Base-by-base conservation (phyloP, 1,140 invertebrate genomes). In the Temnothorax nylanderi region DNA sequence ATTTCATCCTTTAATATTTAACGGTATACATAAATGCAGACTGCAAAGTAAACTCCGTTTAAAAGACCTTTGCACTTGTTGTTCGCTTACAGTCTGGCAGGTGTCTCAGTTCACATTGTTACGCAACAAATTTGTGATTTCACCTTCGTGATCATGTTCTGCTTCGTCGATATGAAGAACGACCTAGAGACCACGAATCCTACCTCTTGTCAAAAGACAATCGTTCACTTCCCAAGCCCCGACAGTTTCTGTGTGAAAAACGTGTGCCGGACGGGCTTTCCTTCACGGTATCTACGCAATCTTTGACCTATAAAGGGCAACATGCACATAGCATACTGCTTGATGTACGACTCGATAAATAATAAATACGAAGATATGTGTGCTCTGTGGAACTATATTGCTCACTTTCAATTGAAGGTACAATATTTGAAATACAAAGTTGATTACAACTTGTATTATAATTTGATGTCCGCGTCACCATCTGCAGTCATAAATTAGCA, bases 161-260 rank as follows among this genome's bases (percentile, higher is more conserved):
- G 65, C 69, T 90, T 84, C 37, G 37, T 41, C 65, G 72, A 92
- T 90, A 90, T 90, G 87, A 80, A 49, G 67, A 74, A 80, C 91
- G 93, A 93, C 93, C 92, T 89, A 88, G 72, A 94, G 93, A 94
- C 92, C 89, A 93, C 91, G 71, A 93, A 91, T 90, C 37, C 47
- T 47, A 49, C 26, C 49, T 75, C 37, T 88, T 44, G 76, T 81
- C 78, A 80, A 86, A 78, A 71, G 82, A 87, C 58, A 62, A 85
- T 81, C 56, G 41, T 64, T 69, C 56, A 60, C 32, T 90, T 89
- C 72, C 85, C 85, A 69, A 69, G 69, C 54, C 32, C 54, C 8
- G 37, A 37, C 77, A 34, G 34, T 11, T 81, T 47, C 49, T 54
- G 3, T 56, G 78, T 71, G 75, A 80, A 67, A 78, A 77, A 54